Percentiles rank a stretch among this genome's conserved stretches.
Evolutionary conservation across 2,888 invertebrate species (phyloP).

Genomic region (Augochlorella aurata): DNA sequence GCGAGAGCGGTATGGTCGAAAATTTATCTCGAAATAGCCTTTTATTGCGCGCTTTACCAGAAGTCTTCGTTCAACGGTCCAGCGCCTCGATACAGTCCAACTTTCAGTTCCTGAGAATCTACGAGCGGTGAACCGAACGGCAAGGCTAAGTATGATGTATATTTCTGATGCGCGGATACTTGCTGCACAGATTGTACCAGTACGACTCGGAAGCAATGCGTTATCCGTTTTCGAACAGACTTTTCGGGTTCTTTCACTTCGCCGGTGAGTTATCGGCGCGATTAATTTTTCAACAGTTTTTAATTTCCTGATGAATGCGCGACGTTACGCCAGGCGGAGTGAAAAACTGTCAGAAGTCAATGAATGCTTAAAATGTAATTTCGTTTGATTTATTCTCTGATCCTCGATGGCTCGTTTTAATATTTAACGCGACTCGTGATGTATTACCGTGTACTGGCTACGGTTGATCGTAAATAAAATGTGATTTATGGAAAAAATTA

Average conservation of each 20-base stretch:
- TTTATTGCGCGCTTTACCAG: slow-evolving; percentile 44
- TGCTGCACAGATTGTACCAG: background rate
- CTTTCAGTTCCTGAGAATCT: background rate
- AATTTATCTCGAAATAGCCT: slow-evolving; percentile 55
- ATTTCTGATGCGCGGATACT: background rate
- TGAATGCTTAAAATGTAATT: background rate
- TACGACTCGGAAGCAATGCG: slow-evolving; percentile 1
- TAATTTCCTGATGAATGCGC: background rate
- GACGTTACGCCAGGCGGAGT: background rate
- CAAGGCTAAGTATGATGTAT: slow-evolving; percentile 6
- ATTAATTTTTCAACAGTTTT: background rate
- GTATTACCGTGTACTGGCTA: background rate
- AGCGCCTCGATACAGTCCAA: slow-evolving; percentile 13
- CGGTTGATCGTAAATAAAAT: background rate
- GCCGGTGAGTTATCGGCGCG: background rate
- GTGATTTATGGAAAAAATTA: background rate
- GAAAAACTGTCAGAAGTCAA: background rate
- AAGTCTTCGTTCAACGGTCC: slow-evolving; percentile 28
- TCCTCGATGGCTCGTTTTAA: background rate
- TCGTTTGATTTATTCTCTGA: background rate
- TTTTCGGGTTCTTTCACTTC: too few species aligned
- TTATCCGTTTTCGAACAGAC: background rate
- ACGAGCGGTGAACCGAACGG: slow-evolving; percentile 1
- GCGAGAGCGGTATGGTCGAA: slow-evolving; percentile 45
- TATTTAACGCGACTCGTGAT: background rate